These are phyloP conservation scores for Sebastes itinus DNA, from an alignment of 2,797 vertebrate species.

Conservation along the genomic window DNA sequence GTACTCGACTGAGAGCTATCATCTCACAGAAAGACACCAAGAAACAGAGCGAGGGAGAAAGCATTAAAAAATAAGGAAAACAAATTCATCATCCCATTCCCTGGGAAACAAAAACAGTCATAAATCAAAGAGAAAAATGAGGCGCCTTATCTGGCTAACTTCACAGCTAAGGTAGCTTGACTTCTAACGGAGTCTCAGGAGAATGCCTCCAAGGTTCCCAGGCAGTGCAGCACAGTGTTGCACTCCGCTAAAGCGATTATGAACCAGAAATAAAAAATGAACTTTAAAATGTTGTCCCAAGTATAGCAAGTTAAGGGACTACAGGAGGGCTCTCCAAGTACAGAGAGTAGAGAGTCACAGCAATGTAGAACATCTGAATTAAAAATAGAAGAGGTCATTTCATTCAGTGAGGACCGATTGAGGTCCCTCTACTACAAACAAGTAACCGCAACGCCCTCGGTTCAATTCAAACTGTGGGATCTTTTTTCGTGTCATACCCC, in stretches of 20 bases:
- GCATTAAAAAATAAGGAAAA: constrained; percentile 72
- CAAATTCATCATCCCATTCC: constrained; percentile 79
- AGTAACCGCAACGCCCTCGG: background rate
- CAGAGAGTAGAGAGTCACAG: constrained; percentile 5
- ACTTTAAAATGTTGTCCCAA: constrained; percentile 58
- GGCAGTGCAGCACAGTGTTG: constrained; percentile 43
- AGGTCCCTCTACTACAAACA: background rate
- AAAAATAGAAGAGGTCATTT: constrained; percentile 35
- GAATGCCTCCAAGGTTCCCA: constrained; percentile 72
- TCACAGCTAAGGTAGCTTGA: constrained; percentile 82
- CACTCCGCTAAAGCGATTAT: constrained; percentile 53
- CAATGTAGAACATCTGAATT: constrained; percentile 37
- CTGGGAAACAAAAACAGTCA: constrained; percentile 79
- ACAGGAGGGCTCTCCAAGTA: constrained; percentile 35
- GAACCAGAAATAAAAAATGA: constrained; percentile 75
- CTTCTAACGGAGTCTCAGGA: constrained; percentile 75
- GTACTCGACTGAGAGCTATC: constrained; percentile 34
- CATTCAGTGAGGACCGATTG: constrained; percentile 3
- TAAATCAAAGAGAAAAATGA: constrained; percentile 84
- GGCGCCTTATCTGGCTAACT: constrained; percentile 82
- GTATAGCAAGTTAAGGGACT: constrained; percentile 55
- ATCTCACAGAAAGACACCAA: constrained; percentile 36
- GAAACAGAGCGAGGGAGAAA: constrained; percentile 24
- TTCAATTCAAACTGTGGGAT: background rate
- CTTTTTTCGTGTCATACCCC: too few relatives aligned